Conservation (phyloP, 2,797 vertebrate genomes). For the Acrocephalus scirpaceus region DNA sequence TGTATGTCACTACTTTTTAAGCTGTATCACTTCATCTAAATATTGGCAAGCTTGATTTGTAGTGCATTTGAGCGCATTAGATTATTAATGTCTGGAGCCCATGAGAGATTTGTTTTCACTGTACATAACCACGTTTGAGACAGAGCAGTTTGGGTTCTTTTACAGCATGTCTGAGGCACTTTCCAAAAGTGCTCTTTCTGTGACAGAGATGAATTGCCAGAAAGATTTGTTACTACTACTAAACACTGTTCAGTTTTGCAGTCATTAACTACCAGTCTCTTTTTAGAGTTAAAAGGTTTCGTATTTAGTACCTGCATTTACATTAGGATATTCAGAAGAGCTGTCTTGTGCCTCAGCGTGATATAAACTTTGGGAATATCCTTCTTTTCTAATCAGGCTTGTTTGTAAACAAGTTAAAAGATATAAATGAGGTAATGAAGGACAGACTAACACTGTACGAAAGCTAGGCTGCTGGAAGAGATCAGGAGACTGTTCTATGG, state of each 20-base stretch:
- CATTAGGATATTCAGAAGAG: neutral
- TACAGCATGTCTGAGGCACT: neutral
- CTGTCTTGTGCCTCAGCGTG: neutral
- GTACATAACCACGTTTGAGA: neutral
- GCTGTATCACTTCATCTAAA: neutral
- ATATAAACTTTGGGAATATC: neutral
- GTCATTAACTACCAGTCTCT: neutral
- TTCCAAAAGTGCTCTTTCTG: neutral
- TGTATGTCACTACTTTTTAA: neutral
- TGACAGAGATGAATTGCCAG: slow-evolving; percentile 5
- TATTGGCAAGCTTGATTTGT: neutral
- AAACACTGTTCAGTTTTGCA: neutral
- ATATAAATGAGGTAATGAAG: neutral
- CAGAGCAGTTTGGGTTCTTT: neutral
- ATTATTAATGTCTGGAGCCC: neutral
- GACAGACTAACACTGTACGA: neutral
- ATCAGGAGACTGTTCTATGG: neutral
- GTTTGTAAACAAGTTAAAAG: neutral
- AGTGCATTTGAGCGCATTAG: neutral
- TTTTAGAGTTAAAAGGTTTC: neutral
- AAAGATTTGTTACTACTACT: neutral
- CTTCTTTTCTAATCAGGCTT: neutral
- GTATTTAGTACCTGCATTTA: neutral
- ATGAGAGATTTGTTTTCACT: neutral
- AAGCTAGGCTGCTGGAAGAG: neutral